phyloP scores from a whole-genome alignment of 1,140 invertebrate genomes.

The Steinernema khuongi region DNA sequence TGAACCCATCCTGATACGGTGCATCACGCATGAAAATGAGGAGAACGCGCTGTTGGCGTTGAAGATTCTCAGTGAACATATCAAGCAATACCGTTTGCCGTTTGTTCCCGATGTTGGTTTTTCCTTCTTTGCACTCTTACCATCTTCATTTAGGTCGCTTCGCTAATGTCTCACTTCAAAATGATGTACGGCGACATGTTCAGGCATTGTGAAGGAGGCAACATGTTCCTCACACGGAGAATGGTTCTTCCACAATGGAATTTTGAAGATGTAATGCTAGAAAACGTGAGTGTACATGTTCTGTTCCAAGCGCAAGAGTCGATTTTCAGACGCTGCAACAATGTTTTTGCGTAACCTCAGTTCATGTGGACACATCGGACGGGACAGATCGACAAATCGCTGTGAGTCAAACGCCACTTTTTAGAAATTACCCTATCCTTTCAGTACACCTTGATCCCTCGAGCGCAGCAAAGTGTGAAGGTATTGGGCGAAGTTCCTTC shows the following conservation, averaged over 20 bases:
- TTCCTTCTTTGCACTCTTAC: not conserved
- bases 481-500: conserved; percentile 25
- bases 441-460: conserved; percentile 27
- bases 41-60: conserved; percentile 30
- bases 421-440: not conserved
- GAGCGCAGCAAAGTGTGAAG: conserved; percentile 25
- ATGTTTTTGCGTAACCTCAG: not conserved
- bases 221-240: not conserved
- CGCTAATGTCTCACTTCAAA: conserved; percentile 12
- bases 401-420: not conserved
- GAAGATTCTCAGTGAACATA: conserved; percentile 28
- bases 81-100: conserved; percentile 19
- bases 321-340: not conserved
- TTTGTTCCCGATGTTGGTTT: conserved; percentile 21
- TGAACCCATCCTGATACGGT: conserved; percentile 13
- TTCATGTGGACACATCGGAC: not conserved
- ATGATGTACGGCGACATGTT: conserved; percentile 24
- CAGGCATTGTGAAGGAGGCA: not conserved
- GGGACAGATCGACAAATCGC: not conserved
- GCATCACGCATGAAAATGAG: conserved; percentile 29
- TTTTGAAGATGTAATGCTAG: not conserved
- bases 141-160: conserved; percentile 12
- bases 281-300: not conserved
- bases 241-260: conserved; percentile 1
- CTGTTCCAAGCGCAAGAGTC: not conserved